A percentile compares a stretch with the other conserved stretches of the same genome.
phyloP scores from a whole-genome alignment of 2,888 invertebrate genomes.

The Chirona hameri region DNA sequence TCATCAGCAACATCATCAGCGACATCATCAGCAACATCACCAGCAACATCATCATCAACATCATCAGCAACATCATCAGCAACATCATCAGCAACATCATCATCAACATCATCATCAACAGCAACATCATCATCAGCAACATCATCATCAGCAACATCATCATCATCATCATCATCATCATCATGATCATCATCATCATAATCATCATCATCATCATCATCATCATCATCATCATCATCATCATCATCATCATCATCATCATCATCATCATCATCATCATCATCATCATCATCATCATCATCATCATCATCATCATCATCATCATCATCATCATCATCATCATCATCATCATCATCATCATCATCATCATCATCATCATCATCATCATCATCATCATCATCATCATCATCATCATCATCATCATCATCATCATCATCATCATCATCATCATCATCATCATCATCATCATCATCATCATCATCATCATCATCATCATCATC shows the following conservation, averaged over 20 bases:
- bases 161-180: too few species aligned
- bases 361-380: constrained; percentile 22
- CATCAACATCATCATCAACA: too few species aligned
- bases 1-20: too few species aligned
- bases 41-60: too few species aligned
- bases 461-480: constrained; percentile 22
- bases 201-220: too few species aligned
- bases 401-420: constrained; percentile 22
- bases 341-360: constrained; percentile 22
- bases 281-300: constrained; percentile 22
- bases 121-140: too few species aligned
- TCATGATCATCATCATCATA: too few species aligned
- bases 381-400: constrained; percentile 22
- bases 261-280: constrained; percentile 3
- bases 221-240: not conserved
- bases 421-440: constrained; percentile 22
- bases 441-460: constrained; percentile 11
- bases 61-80: too few species aligned
- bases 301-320: constrained; percentile 22
- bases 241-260: constrained; percentile 7
- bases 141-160: too few species aligned
- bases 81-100: too few species aligned
- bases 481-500: constrained; percentile 22
- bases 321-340: constrained; percentile 22
- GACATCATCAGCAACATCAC: too few species aligned